Evolutionary conservation across 23 tunicate genomes (phyloP).

Genomic region (Ascidia mentula): DNA sequence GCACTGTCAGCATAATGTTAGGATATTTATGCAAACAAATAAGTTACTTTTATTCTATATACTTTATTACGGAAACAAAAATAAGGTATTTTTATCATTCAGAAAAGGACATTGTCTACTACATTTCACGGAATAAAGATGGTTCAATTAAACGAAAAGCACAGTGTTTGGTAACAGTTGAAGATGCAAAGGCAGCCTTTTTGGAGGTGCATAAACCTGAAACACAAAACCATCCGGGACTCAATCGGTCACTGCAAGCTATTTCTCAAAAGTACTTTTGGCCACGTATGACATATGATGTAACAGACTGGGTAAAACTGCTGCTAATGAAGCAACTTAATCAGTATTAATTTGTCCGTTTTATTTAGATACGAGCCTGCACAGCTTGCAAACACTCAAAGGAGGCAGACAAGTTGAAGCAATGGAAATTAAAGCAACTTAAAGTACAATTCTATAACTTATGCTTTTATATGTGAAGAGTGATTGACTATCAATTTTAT

Average conservation of each 20-base stretch:
- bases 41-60: not conserved
- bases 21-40: not conserved
- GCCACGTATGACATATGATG: conserved; percentile 71
- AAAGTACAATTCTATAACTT: not conserved
- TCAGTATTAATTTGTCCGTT: not conserved
- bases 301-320: conserved; percentile 46
- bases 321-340: not conserved
- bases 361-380: conserved; percentile 34
- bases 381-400: conserved; percentile 43
- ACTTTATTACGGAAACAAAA: not conserved
- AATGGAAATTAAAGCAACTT: not conserved
- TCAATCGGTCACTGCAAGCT: conserved; percentile 45
- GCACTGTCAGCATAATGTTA: not conserved
- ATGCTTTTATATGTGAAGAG: not conserved
- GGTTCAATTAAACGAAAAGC: conserved; percentile 48
- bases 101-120: conserved; percentile 35
- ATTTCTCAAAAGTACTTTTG: conserved; percentile 53
- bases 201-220: conserved; percentile 27
- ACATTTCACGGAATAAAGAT: conserved; percentile 47
- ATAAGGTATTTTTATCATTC: not conserved
- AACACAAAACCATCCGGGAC: conserved; percentile 31
- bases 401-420: conserved; percentile 38
- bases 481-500: not conserved
- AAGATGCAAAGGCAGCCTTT: conserved; percentile 45
- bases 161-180: conserved; percentile 34